A percentile compares a stretch with the other conserved stretches of the same genome.
phyloP scores from a whole-genome alignment of 2,797 vertebrate genomes.

The Smutsia gigantea region DNA sequence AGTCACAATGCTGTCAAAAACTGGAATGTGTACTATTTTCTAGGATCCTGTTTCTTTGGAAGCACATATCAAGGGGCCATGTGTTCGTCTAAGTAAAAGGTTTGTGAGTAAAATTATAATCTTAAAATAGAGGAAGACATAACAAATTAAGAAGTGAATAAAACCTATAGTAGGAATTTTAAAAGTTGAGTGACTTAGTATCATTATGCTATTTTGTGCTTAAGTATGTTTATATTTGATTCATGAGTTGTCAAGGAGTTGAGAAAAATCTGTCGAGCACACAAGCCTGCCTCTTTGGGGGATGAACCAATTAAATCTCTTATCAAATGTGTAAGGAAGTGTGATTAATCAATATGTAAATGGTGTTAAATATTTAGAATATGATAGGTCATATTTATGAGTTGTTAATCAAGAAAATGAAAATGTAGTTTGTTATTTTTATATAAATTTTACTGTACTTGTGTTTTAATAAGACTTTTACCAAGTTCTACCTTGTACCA shows the following conservation, averaged over 20 bases:
- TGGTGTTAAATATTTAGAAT: neutral
- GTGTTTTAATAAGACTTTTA: neutral
- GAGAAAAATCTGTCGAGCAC: neutral
- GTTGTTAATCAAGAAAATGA: neutral
- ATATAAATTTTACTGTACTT: neutral
- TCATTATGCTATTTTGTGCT: neutral
- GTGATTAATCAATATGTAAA: neutral
- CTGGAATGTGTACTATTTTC: neutral
- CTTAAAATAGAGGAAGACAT: neutral
- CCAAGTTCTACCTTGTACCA: too few relatives aligned
- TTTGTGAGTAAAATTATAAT: neutral
- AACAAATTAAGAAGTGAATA: neutral
- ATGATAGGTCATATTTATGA: neutral
- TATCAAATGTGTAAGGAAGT: slow-evolving; percentile 42
- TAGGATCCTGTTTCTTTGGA: neutral
- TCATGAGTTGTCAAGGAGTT: neutral
- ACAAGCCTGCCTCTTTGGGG: neutral
- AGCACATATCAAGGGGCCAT: neutral
- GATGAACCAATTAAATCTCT: neutral
- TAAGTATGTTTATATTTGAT: neutral
- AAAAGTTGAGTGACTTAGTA: neutral
- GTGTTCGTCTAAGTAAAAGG: neutral
- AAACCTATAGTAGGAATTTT: neutral
- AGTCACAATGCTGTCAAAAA: neutral
- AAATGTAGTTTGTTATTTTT: neutral